These are phyloP conservation scores for Drosophila elegans DNA, from an alignment of 1,140 invertebrate species.

Conservation along the genomic window DNA sequence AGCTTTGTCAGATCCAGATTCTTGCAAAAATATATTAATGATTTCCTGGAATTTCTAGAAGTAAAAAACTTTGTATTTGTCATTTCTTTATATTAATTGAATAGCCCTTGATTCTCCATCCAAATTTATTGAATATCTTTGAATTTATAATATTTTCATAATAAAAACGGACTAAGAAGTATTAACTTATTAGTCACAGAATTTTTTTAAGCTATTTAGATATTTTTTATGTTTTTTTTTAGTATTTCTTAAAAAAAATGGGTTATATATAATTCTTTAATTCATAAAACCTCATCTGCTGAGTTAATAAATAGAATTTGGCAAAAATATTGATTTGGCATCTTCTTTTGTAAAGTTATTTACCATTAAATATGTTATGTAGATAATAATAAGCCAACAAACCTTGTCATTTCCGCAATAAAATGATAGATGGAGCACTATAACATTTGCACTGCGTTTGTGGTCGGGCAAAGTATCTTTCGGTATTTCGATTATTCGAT, in stretches of 20 bases:
- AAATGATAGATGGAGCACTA: conserved; percentile 35
- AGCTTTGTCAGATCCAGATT: not conserved
- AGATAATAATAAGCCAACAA: conserved; percentile 31
- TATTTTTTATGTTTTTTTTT: too few relatives aligned
- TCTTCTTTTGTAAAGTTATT: not conserved
- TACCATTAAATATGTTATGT: conserved; percentile 4
- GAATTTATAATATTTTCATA: too few relatives aligned
- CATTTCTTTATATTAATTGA: too few relatives aligned
- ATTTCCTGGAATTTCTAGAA: conserved; percentile 4
- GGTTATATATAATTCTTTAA: too few relatives aligned
- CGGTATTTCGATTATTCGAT: conserved; percentile 43
- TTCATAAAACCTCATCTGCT: too few relatives aligned
- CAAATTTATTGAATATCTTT: too few relatives aligned
- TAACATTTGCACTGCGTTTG: conserved; percentile 65
- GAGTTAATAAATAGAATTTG: not conserved
- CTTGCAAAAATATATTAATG: too few relatives aligned
- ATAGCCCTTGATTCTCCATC: too few relatives aligned
- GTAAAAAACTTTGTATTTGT: not conserved
- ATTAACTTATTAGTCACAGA: too few relatives aligned
- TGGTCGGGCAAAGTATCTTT: conserved; percentile 43
- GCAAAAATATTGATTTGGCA: not conserved
- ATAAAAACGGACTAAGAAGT: too few relatives aligned
- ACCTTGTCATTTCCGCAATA: conserved; percentile 79
- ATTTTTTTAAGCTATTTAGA: too few relatives aligned
- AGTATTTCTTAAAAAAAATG: too few relatives aligned